These are phyloP conservation scores for Rotaria socialis DNA, from an alignment of 2,888 invertebrate species.

Conservation along the genomic window DNA sequence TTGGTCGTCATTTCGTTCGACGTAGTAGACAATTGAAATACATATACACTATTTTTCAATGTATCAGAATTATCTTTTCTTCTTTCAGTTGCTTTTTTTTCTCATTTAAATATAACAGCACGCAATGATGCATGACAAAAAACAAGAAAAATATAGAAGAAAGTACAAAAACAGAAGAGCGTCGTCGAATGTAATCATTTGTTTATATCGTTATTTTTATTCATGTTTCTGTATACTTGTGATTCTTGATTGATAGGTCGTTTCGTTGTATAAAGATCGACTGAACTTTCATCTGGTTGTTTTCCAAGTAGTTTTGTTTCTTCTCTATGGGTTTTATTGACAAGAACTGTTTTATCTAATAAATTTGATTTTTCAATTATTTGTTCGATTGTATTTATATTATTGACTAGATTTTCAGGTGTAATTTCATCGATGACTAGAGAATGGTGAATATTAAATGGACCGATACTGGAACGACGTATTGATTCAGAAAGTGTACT, in stretches of 20 bases:
- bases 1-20: neutral
- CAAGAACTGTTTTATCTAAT: slow-evolving; percentile 23
- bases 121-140: neutral
- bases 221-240: neutral
- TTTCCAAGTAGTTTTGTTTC: slow-evolving; percentile 32
- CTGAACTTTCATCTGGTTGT: neutral
- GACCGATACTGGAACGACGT: slow-evolving; percentile 17
- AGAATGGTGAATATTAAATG: slow-evolving; percentile 4
- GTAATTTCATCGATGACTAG: slow-evolving; percentile 19
- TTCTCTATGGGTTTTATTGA: neutral
- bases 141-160: neutral
- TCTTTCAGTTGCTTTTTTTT: neutral
- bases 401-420: neutral
- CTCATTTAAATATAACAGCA: neutral
- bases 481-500: slow-evolving; percentile 15
- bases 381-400: neutral
- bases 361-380: slow-evolving; percentile 3
- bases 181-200: neutral
- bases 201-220: neutral
- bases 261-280: neutral
- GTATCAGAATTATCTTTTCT: too few relatives aligned
- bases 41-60: neutral
- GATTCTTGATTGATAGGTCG: neutral
- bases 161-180: neutral
- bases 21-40: neutral